Evolutionary conservation across 1,140 invertebrate species (phyloP).

Genomic region (Caenorhabditis brenneri): DNA sequence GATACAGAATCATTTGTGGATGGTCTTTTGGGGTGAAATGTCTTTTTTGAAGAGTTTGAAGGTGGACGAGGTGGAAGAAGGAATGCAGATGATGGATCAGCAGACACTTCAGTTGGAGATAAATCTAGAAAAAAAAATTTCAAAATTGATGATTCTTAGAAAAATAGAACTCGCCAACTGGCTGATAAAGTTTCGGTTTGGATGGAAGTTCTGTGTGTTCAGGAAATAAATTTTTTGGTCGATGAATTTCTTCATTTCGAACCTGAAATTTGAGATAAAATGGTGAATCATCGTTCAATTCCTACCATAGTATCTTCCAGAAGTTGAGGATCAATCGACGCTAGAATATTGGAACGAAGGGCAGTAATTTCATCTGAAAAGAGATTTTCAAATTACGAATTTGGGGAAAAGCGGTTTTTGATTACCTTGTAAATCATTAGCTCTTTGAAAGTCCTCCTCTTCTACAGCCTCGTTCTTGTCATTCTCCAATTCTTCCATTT

Average conservation of each 20-base stretch:
- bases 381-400: not conserved
- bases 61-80: slow-evolving; percentile 38
- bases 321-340: slow-evolving; percentile 42
- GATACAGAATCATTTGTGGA: not conserved
- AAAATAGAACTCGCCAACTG: not conserved
- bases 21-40: not conserved
- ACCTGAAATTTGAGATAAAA: not conserved
- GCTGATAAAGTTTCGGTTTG: slow-evolving; percentile 44
- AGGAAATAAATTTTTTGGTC: slow-evolving; percentile 15
- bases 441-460: slow-evolving; percentile 55
- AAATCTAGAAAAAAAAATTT: not conserved
- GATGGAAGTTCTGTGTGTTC: not conserved
- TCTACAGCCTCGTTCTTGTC: slow-evolving; percentile 26
- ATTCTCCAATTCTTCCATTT: slow-evolving; percentile 50
- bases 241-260: slow-evolving; percentile 12
- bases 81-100: slow-evolving; percentile 20
- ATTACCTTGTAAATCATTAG: slow-evolving; percentile 42
- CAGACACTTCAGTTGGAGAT: slow-evolving; percentile 11
- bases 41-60: not conserved
- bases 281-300: no score
- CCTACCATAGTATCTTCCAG: slow-evolving; percentile 44
- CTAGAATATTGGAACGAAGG: slow-evolving; percentile 42
- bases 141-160: not conserved
- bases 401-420: not conserved
- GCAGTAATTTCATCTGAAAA: slow-evolving; percentile 52